Conservation (phyloP, 2,797 vertebrate genomes). For the Clarias fuscus region DNA sequence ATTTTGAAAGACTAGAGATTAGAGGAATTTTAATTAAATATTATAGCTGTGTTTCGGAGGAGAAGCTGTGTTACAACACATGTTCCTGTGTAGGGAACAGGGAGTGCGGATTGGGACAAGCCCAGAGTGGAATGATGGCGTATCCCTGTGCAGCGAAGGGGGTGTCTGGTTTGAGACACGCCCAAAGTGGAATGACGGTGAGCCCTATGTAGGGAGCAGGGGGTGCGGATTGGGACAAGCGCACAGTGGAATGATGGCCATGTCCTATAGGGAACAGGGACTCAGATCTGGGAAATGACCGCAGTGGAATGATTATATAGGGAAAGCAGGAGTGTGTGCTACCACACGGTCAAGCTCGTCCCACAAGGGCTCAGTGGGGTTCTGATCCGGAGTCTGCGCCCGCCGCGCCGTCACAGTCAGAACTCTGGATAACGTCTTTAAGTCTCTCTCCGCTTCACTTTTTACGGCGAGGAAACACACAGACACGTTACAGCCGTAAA, state of each 20-base stretch:
- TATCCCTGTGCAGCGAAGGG: too few relatives aligned
- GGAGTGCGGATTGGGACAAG: background rate
- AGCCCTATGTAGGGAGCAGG: too few relatives aligned
- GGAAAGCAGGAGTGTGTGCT: too few relatives aligned
- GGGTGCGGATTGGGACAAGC: background rate
- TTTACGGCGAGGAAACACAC: background rate
- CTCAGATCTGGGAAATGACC: too few relatives aligned
- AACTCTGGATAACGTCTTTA: background rate
- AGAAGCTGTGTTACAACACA: background rate
- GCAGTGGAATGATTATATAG: too few relatives aligned
- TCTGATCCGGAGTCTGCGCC: too few relatives aligned
- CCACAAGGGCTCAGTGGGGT: too few relatives aligned
- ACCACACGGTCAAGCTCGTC: too few relatives aligned
- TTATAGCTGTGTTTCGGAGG: slow-evolving; percentile 14
- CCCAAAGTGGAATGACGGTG: background rate
- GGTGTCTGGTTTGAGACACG: background rate
- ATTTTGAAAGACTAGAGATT: slow-evolving; percentile 29
- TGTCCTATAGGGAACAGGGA: too few relatives aligned
- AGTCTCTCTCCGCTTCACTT: background rate
- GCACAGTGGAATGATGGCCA: too few relatives aligned
- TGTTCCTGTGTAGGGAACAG: background rate
- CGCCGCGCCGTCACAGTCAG: too few relatives aligned
- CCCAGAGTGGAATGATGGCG: background rate
- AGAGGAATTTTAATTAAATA: slow-evolving; percentile 42
- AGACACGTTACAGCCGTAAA: slow-evolving; percentile 21